Base-by-base conservation (phyloP, 2,888 invertebrate species). In the Tethea ocularis region DNA sequence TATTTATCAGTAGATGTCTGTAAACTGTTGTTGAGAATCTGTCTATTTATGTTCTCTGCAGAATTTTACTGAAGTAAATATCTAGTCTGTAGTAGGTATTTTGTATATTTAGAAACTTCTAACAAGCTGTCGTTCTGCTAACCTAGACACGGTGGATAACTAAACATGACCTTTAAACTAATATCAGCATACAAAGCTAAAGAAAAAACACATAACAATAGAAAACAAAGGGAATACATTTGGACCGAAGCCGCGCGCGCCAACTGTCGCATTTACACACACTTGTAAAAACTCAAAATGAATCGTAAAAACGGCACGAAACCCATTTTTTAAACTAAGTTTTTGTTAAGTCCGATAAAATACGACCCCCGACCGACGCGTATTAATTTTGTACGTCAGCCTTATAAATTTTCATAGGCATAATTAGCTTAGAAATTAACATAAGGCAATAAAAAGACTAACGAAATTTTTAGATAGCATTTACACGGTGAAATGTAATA, bases 391-490 rank as follows among this genome's bases (percentile, higher is more conserved):
- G 84, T 84, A 80, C 84, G 78, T 78, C 79, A 71, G 78, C 81
- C 88, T 90, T 89, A 91, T 92, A 91, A 80, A 92, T 91, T 91
- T 91, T 91, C 92, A 89, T 91, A 87, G 90, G 84, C 87, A 89
- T 92, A 91, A 93, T 93, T 93, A 93, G 84, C 83, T 91, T 88
- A 88, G 88, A 88, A 92, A 93, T 93, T 93, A 92, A 91, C 93
- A 92, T 92, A 91, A 86, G 81, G 86, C 83, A 82, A 91, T 92
- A 92, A 92, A 93, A 84, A 85, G 80, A 77, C 83, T 87, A 91
- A 93, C 91, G 87, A 89, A 91, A 91, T 88, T 91, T 88, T 91
- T 91, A 88, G 88, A 88, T 83, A 86, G 78, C 86, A 80, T 86
- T 87, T 87, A 88, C 87, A 87, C 83, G 83, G 82, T 78, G 77